Base-by-base conservation (phyloP, 1,140 invertebrate species). In the Saccostrea cuccullata region DNA sequence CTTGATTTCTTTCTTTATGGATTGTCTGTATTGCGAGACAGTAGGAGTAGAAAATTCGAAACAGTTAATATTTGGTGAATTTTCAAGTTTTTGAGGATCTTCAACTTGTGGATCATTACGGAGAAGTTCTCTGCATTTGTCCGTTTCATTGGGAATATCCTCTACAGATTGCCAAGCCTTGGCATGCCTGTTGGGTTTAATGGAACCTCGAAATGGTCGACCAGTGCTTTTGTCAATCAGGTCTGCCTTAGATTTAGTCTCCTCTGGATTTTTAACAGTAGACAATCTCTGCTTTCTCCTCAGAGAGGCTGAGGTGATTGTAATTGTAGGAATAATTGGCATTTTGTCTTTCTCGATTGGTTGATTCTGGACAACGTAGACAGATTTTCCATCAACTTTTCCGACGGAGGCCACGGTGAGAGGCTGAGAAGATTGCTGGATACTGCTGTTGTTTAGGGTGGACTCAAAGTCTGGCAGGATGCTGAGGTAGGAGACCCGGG, bases 251-350 rank as follows among this genome's bases (percentile, higher is more conserved):
- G 70, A 77, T 11, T 77, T 77, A 15, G 26, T 3, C 11, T 40
- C 23, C 26, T 77, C 70, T 3, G 70, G 26, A 12, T 77, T 77
- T 77, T 30, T 77, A 8, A 77, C 70, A 15, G 70, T 77, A 26
- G 70, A 77, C 11, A 77, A 17, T 36, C 70, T 77, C 70, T 77
- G 70, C 23, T 77, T 77, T 26, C 70, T 77, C 70, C 70, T 77
- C 5, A 77, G 26, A 40, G 70, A 77, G 5, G 70, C 70, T 1
- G 70, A 77, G 0, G 70, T 77, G 30, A 77, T 77, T 11, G 70
- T 77, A 36, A 77, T 77, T 26, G 26, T 36, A 13, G 70, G 70
- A 15, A 77, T 77, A 8, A 36, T 13, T 36, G 30, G 70, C 8
- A 5, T 23, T 47, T 47, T 47, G 15, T 36, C 47, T 9, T 47